Evolutionary conservation across 1,140 invertebrate species (phyloP).

Genomic region (Bombus superbus): DNA sequence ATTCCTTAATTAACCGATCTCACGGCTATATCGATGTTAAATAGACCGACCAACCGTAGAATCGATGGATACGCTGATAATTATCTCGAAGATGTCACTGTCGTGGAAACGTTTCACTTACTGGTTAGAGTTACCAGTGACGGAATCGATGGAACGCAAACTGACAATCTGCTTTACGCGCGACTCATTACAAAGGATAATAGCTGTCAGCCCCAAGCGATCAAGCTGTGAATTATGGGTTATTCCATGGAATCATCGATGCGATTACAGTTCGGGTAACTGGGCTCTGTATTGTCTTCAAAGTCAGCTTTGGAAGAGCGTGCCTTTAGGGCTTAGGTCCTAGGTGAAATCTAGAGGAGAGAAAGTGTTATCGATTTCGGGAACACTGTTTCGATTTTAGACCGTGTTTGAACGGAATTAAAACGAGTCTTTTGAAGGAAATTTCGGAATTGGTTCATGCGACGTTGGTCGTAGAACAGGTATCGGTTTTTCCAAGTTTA

Average conservation of each 20-base stretch:
- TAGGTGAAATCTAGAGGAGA: background rate
- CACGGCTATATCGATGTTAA: constrained; percentile 4
- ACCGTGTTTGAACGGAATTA: background rate
- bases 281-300: background rate
- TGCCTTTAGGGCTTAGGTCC: background rate
- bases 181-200: constrained; percentile 42
- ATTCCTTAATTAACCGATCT: constrained; percentile 36
- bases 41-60: background rate
- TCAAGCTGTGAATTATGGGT: constrained; percentile 37
- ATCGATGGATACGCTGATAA: constrained; percentile 23
- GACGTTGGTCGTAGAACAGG: background rate
- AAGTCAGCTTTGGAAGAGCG: no score
- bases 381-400: background rate
- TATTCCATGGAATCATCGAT: constrained; percentile 27
- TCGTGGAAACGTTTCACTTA: constrained; percentile 15
- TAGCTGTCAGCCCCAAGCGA: constrained; percentile 12
- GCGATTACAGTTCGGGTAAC: constrained; percentile 27
- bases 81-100: constrained; percentile 3
- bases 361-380: constrained; percentile 2
- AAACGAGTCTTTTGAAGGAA: background rate
- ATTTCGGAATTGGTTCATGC: background rate
- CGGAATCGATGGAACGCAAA: constrained; percentile 19
- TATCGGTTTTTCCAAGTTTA: background rate
- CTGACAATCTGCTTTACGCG: constrained; percentile 26
- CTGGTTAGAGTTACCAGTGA: background rate